Evolutionary conservation across 2,113 vertebrate genomes (phyloP), one percentile per base, ranked within the genome.

Genomic region (Oreochromis aureus): DNA sequence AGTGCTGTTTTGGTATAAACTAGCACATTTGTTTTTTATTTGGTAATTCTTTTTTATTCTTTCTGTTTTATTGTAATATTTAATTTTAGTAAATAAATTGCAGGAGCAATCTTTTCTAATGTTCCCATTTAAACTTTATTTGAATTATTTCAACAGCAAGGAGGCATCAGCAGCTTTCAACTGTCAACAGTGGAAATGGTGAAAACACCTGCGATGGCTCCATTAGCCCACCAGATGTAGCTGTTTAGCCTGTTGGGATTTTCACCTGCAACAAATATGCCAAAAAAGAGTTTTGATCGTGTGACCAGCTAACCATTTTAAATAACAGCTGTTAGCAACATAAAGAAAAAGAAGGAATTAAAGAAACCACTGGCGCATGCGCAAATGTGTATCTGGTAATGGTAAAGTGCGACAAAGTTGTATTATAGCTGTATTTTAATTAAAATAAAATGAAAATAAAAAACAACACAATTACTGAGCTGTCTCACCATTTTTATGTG

Each of bases 201-300:
- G n/a, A 24, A 71, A 71, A 44, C 12, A 3, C 36, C 63, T 71
- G 66, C 7, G 2, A 71, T 1, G 36, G 12, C 36, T 44, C 36
- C n/a, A 46, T 44, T 0, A 73, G 3, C 39, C 66, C 66, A 46
- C 22, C 0, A 73, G 66, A 0, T 27, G 66, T 24, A 9, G 66
- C 12, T 71, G 39, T 46, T 71, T 71, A 6, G 44, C 66, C 13
- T 16, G 39, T n/a, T 44, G 66, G 22, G 66, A 15, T 71, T 69
- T 69, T 69, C 19, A 69, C 19, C 61, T 39, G 2, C 61, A 66
- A 39, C 34, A 22, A 39, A 22, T 39, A 39, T 39, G 61, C 34
- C 61, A 39, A 13, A 41, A 0, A 66, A 1, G 32, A n/a, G 32
- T 63, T 39, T 0, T 39, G 32, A 66, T 12, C 1, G n/a, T 41